Evolutionary conservation across 2,888 invertebrate species (phyloP).

Genomic region (Melieria crassipennis): DNA sequence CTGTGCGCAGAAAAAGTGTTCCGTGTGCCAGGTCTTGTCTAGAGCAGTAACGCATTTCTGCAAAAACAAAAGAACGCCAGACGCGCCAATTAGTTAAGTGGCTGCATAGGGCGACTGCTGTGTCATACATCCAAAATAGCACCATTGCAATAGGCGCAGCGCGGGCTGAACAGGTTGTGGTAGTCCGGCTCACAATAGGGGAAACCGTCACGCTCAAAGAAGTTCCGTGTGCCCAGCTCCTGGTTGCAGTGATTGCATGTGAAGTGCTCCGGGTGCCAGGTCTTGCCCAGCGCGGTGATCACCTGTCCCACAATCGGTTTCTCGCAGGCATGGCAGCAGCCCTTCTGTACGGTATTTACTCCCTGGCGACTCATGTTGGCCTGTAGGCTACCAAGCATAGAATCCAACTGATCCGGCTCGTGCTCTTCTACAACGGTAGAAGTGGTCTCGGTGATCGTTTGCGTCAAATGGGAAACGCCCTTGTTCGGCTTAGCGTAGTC

Average conservation of each 20-base stretch:
- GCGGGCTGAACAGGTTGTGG: constrained; percentile 97
- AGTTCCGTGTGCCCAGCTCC: constrained; percentile 96
- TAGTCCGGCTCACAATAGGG: constrained; percentile 99
- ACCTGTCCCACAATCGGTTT: constrained; percentile 99
- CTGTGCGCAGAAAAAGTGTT: constrained; percentile 98
- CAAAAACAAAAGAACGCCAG: constrained; percentile 49
- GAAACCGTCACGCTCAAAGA: constrained; percentile 96
- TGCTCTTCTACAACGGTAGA: constrained; percentile 60
- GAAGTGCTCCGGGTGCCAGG: constrained; percentile 99
- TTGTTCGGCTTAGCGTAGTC: constrained; percentile 78
- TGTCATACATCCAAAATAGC: constrained; percentile 92
- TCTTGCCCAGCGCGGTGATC: constrained; percentile 92
- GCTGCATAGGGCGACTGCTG: neutral
- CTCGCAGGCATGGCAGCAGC: constrained; percentile 98
- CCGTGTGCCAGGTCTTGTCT: constrained; percentile 98
- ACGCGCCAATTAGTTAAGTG: neutral
- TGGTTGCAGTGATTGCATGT: constrained; percentile 97
- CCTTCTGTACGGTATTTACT: constrained; percentile 98
- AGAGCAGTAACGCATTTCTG: constrained; percentile 99
- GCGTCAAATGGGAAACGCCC: constrained; percentile 67
- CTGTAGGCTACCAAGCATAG: constrained; percentile 73
- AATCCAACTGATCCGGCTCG: constrained; percentile 68
- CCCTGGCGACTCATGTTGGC: constrained; percentile 99
- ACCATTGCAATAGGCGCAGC: constrained; percentile 98
- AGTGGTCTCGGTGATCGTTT: constrained; percentile 62